A percentile compares a stretch with the other conserved stretches of the same genome.
phyloP scores from a whole-genome alignment of 64 coral and sea anemone genomes.

The Montipora efflorescens region DNA sequence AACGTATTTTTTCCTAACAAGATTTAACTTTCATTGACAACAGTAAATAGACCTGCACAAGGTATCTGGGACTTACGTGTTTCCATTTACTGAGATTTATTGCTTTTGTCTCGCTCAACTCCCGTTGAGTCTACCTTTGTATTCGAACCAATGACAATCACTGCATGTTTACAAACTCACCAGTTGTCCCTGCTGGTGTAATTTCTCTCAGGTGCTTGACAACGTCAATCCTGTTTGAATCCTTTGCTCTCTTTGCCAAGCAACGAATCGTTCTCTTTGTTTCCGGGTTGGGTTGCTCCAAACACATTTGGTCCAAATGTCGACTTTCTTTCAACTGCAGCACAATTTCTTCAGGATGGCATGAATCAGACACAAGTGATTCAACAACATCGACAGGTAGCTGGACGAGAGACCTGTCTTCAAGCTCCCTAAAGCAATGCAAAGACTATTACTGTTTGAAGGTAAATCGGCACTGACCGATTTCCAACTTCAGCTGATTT shows the following conservation, averaged over 20 bases:
- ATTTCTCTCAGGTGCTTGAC: slow-evolving; percentile 28
- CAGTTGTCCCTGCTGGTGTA: slow-evolving; percentile 32
- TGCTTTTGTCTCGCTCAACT: no score
- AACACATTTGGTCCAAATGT: not conserved
- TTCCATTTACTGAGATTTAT: no score
- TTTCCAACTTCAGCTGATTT: not conserved
- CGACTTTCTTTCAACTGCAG: not conserved
- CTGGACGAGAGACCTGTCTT: not conserved
- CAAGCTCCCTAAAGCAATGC: not conserved
- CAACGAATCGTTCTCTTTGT: slow-evolving; percentile 11
- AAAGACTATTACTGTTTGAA: not conserved
- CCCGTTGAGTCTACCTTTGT: no score
- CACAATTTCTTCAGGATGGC: not conserved
- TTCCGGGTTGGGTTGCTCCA: not conserved
- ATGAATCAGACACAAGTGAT: slow-evolving; percentile 7
- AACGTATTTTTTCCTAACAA: no score
- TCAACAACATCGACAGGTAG: not conserved
- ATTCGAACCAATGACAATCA: not conserved
- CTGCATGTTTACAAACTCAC: not conserved
- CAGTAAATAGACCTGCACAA: no score
- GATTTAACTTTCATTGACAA: no score
- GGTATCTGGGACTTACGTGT: no score
- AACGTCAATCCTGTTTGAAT: slow-evolving; percentile 28
- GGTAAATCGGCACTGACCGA: not conserved
- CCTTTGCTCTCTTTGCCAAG: slow-evolving; percentile 10